phyloP scores from a whole-genome alignment of 2,888 invertebrate genomes.

The Tipula helvola region DNA sequence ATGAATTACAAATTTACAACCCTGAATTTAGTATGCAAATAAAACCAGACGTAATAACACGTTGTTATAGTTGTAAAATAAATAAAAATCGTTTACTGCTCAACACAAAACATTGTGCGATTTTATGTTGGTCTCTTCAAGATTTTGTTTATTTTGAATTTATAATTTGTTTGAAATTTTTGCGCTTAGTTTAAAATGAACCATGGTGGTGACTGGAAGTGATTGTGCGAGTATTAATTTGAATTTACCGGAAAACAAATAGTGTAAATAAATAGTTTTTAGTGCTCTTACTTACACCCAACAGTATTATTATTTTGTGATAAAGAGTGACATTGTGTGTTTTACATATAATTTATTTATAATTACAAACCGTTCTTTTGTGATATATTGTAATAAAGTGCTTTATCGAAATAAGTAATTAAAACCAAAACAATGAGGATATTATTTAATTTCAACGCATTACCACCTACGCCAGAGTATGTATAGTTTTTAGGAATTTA shows the following conservation, averaged over 20 bases:
- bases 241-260: neutral
- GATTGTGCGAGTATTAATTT: neutral
- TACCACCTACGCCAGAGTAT: neutral
- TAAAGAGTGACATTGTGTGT: neutral
- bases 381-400: neutral
- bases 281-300: neutral
- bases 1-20: neutral
- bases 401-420: neutral
- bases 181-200: neutral
- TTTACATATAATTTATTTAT: neutral
- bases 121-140: neutral
- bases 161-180: neutral
- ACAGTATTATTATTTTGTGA: neutral
- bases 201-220: neutral
- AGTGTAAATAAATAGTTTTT: neutral
- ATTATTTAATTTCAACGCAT: neutral
- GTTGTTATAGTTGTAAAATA: neutral
- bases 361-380: neutral
- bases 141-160: neutral
- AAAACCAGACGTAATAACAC: neutral
- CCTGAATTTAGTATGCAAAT: neutral
- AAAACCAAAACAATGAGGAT: neutral
- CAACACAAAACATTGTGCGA: neutral
- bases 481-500: neutral
- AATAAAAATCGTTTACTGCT: neutral